These are phyloP conservation scores for Drosophila mercatorum DNA, from an alignment of 2,888 invertebrate species.

Conservation along the genomic window DNA sequence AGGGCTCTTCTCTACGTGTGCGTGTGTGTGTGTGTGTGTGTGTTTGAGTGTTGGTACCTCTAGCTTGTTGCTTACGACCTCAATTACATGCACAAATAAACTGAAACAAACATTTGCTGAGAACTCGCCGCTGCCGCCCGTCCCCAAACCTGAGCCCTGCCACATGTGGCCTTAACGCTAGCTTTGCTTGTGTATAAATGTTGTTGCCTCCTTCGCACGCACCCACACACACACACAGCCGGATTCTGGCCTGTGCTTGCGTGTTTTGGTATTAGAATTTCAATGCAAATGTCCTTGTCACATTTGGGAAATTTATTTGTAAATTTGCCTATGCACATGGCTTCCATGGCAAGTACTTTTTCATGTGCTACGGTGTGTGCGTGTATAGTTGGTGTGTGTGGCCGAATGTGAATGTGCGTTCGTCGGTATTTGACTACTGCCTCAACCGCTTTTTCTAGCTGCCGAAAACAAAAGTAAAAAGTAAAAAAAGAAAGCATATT, in stretches of 20 bases:
- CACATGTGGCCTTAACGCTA: conserved; percentile 35
- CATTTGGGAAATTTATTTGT: conserved; percentile 77
- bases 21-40: conserved; percentile 11
- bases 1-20: background rate
- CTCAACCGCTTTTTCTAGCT: conserved; percentile 38
- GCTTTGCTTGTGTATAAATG: conserved; percentile 51
- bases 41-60: conserved; percentile 16
- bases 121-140: conserved; percentile 55
- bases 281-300: conserved; percentile 79
- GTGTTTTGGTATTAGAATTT: conserved; percentile 68
- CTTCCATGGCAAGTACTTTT: conserved; percentile 23
- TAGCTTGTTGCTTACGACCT: conserved; percentile 70
- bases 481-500: background rate
- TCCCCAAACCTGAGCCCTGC: conserved; percentile 27
- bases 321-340: conserved; percentile 57
- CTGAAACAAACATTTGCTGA: conserved; percentile 77
- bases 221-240: conserved; percentile 1
- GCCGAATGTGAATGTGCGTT: background rate
- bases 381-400: conserved; percentile 5
- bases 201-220: conserved; percentile 27
- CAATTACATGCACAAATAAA: conserved; percentile 78
- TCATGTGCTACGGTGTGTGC: conserved; percentile 7
- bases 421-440: background rate
- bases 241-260: conserved; percentile 23
- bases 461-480: conserved; percentile 42